These are phyloP conservation scores for Eulemur rufifrons DNA, from an alignment of 2,113 vertebrate genomes.

Conservation along the genomic window DNA sequence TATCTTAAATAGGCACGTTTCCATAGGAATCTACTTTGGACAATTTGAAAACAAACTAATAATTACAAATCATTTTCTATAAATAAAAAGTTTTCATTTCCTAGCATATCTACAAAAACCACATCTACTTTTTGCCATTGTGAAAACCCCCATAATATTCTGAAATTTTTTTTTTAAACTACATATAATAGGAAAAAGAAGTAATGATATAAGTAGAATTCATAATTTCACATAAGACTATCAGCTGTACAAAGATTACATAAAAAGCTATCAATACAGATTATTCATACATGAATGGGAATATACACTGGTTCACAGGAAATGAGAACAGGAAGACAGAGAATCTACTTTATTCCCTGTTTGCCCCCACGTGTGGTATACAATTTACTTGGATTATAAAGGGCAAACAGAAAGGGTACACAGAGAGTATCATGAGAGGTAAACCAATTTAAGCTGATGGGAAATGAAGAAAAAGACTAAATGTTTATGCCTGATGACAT, in stretches of 20 bases:
- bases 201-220: background rate
- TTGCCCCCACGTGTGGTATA: background rate
- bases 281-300: background rate
- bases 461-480: background rate
- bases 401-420: background rate
- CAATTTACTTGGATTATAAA: background rate
- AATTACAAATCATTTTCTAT: background rate
- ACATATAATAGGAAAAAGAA: background rate
- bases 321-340: background rate
- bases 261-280: background rate
- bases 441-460: background rate
- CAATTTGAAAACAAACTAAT: background rate
- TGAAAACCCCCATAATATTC: background rate
- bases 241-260: background rate
- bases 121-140: background rate
- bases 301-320: background rate
- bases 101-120: background rate
- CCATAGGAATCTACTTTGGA: background rate
- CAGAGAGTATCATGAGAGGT: background rate
- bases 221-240: background rate
- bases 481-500: background rate
- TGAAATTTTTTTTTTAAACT: background rate
- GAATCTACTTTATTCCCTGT: background rate
- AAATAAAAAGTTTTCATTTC: background rate
- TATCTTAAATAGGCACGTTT: background rate